Percentiles rank a stretch among this genome's conserved stretches.
Conservation (phyloP, 1,140 invertebrate genomes). For the Drosophila punjabiensis region DNA sequence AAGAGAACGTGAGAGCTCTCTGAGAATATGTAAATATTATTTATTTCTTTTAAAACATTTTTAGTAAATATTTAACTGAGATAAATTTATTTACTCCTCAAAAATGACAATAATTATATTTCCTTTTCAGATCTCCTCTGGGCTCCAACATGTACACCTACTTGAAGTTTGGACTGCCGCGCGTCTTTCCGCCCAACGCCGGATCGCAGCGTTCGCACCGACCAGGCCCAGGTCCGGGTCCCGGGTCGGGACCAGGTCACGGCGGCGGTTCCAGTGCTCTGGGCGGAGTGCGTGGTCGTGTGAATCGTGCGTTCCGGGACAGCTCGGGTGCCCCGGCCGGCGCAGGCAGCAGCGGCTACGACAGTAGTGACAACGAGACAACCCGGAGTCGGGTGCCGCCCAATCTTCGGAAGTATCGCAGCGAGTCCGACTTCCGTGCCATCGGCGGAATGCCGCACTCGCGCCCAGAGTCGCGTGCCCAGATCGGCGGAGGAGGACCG, state of each 20-base stretch:
- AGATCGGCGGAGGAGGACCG: slow-evolving; percentile 37
- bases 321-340: slow-evolving; percentile 70
- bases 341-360: slow-evolving; percentile 92
- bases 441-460: slow-evolving; percentile 85
- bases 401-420: slow-evolving; percentile 90
- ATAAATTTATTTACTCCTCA: not conserved
- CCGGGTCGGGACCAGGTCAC: slow-evolving; percentile 53
- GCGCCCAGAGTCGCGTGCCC: slow-evolving; percentile 76
- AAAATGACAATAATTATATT: not conserved
- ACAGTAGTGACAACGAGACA: slow-evolving; percentile 91
- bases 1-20: not conserved
- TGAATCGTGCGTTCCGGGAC: slow-evolving; percentile 82
- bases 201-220: slow-evolving; percentile 87
- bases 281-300: slow-evolving; percentile 82
- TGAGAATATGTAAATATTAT: too few species aligned
- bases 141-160: slow-evolving; percentile 97
- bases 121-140: slow-evolving; percentile 88
- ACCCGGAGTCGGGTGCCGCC: slow-evolving; percentile 86
- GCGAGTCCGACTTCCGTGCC: slow-evolving; percentile 92
- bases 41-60: not conserved
- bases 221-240: slow-evolving; percentile 83
- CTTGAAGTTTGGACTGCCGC: slow-evolving; percentile 95
- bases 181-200: slow-evolving; percentile 93
- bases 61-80: not conserved
- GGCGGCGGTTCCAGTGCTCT: slow-evolving; percentile 72